A percentile compares a stretch with the other conserved stretches of the same genome.
Conservation (phyloP, 1,140 invertebrate species). For the Diachasmimorpha longicaudata region DNA sequence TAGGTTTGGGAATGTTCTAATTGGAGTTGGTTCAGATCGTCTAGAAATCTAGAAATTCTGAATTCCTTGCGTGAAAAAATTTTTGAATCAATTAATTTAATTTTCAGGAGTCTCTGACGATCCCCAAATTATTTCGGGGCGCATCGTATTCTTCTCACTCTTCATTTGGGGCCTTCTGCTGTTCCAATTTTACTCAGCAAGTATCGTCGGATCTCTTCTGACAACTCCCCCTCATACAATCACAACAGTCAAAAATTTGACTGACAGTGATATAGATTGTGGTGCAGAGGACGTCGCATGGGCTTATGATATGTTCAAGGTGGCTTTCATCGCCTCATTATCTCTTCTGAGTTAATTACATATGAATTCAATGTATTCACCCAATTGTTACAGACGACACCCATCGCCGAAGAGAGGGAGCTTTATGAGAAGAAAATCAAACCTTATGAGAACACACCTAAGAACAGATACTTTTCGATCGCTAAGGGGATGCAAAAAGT, state of each 20-base stretch:
- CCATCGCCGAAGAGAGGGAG: background rate
- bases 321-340: background rate
- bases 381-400: background rate
- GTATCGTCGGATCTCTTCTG: conserved; percentile 74
- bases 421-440: background rate
- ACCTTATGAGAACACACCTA: background rate
- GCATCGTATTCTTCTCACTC: conserved; percentile 67
- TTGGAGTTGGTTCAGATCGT: too few species aligned
- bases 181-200: conserved; percentile 77
- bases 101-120: conserved; percentile 63
- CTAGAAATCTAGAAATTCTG: too few species aligned
- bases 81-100: conserved; percentile 72
- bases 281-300: conserved; percentile 70
- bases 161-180: conserved; percentile 70
- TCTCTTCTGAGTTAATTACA: background rate
- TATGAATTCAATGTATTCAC: background rate
- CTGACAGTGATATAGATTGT: conserved; percentile 67
- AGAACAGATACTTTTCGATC: background rate
- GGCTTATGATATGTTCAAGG: conserved; percentile 54
- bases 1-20: too few species aligned
- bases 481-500: background rate
- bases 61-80: too few species aligned
- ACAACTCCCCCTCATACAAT: conserved; percentile 70
- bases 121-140: conserved; percentile 62
- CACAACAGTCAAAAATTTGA: conserved; percentile 66